Conservation (phyloP, 2,113 vertebrate genomes). For the Chrysemys picta region DNA sequence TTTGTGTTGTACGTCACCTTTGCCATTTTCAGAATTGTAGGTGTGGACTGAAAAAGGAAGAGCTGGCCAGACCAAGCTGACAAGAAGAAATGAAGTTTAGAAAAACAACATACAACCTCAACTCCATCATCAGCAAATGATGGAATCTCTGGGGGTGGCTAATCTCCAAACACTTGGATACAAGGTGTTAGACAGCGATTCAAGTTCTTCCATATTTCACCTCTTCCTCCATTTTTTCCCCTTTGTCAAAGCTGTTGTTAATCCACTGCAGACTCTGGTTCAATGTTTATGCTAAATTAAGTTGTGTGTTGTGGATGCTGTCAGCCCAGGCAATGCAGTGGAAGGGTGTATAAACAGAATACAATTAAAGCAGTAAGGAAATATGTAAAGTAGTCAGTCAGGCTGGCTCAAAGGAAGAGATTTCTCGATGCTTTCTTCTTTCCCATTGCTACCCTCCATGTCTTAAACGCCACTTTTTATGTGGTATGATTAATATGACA, state of each 20-base stretch:
- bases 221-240: background rate
- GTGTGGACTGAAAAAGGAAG: background rate
- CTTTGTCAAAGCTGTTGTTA: background rate
- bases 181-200: background rate
- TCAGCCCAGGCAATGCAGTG: background rate
- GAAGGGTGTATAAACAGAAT: background rate
- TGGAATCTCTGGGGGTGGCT: background rate
- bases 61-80: background rate
- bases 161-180: background rate
- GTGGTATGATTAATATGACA: background rate
- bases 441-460: background rate
- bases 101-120: background rate
- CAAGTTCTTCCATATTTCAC: background rate
- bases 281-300: background rate
- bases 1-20: background rate
- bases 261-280: background rate
- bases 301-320: background rate
- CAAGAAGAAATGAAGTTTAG: background rate
- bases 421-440: background rate
- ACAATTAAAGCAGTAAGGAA: background rate
- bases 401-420: background rate
- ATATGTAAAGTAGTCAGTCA: background rate
- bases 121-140: background rate
- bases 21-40: background rate
- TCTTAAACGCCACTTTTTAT: background rate